Conservation (phyloP, 1,140 invertebrate genomes). For the Ceratitis capitata region DNA sequence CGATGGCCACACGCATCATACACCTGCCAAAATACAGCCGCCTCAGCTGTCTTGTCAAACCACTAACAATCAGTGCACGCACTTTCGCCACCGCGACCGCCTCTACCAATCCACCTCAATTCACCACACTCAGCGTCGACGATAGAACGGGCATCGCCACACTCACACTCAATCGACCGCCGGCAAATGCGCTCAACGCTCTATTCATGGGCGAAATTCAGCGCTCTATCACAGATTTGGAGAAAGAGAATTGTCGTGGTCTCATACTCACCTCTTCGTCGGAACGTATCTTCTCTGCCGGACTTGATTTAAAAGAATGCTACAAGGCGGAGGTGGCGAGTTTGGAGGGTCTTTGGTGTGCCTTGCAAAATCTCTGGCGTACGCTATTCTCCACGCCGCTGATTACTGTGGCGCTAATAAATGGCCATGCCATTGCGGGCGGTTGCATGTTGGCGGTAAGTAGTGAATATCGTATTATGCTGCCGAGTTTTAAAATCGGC, state of each 20-base stretch:
- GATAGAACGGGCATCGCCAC: constrained; percentile 73
- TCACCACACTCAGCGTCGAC: constrained; percentile 61
- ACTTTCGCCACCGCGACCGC: neutral
- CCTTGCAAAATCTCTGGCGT: constrained; percentile 35
- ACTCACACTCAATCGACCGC: constrained; percentile 75
- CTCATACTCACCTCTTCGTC: constrained; percentile 79
- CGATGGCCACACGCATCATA: neutral
- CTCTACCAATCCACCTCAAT: neutral
- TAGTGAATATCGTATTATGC: constrained; percentile 84
- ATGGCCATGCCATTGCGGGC: constrained; percentile 80
- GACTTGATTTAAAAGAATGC: constrained; percentile 85
- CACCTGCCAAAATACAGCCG: neutral
- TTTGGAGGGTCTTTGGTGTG: constrained; percentile 74
- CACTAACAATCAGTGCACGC: neutral
- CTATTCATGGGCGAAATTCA: constrained; percentile 74
- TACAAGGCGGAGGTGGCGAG: constrained; percentile 77
- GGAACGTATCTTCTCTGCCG: constrained; percentile 79
- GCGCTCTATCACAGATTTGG: constrained; percentile 71
- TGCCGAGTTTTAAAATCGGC: constrained; percentile 78
- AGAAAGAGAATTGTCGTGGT: constrained; percentile 67
- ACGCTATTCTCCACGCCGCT: neutral
- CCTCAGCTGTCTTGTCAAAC: neutral
- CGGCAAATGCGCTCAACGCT: constrained; percentile 82
- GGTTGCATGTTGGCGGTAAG: constrained; percentile 80
- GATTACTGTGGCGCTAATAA: constrained; percentile 38